Conservation (phyloP, 2,888 invertebrate species). For the Athripsodes cinereus region DNA sequence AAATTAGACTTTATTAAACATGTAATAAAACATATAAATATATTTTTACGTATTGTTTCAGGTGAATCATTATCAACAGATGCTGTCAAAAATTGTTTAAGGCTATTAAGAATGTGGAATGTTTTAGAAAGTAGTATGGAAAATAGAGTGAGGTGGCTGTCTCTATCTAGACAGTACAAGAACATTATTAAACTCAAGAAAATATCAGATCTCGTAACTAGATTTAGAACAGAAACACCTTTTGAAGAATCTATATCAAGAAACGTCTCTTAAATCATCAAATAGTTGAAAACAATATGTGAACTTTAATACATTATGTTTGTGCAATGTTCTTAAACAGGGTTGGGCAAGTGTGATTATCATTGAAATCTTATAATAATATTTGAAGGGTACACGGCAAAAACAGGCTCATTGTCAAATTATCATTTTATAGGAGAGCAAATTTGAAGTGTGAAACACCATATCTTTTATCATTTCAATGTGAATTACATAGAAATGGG, state of each 20-base stretch:
- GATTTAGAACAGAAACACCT: conserved; percentile 12
- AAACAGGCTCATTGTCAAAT: too few species aligned
- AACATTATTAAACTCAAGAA: conserved; percentile 27
- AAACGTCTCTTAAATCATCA: neutral
- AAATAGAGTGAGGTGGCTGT: conserved; percentile 34
- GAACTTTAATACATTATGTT: too few species aligned
- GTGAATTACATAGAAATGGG: too few species aligned
- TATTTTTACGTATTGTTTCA: conserved; percentile 37
- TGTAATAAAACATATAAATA: too few species aligned
- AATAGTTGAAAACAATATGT: neutral
- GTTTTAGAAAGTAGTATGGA: conserved; percentile 57
- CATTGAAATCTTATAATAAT: too few species aligned
- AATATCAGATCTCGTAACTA: conserved; percentile 17
- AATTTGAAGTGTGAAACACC: too few species aligned
- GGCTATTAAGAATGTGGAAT: conserved; percentile 75
- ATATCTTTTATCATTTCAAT: too few species aligned
- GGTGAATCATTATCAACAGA: conserved; percentile 86
- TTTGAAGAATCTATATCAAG: neutral
- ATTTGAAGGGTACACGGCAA: too few species aligned
- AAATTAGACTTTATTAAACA: neutral
- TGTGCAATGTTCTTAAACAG: too few species aligned
- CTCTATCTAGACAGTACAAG: conserved; percentile 35
- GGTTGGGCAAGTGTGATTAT: too few species aligned
- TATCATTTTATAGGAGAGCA: too few species aligned
- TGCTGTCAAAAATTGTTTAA: conserved; percentile 77